A percentile compares a stretch with the other conserved stretches of the same genome.
phyloP scores from a whole-genome alignment of 1,140 invertebrate species.

The Proctacanthus coquilletti region DNA sequence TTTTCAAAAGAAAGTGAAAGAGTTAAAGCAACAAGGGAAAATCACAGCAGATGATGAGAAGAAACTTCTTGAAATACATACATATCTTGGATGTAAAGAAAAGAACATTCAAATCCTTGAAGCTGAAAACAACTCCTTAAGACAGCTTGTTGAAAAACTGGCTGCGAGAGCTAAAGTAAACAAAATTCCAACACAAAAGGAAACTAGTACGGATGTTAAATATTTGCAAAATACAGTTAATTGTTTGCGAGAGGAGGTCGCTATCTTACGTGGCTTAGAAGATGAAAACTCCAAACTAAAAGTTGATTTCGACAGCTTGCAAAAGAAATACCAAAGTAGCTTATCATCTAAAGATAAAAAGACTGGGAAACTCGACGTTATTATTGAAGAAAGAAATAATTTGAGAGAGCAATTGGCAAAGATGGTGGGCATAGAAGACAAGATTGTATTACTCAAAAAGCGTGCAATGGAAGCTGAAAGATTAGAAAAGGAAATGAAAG shows the following conservation, averaged over 20 bases:
- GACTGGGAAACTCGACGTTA: neutral
- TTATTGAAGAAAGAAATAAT: neutral
- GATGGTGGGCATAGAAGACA: neutral
- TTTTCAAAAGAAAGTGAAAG: neutral
- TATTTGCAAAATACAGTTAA: neutral
- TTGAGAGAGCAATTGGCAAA: neutral
- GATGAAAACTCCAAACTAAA: neutral
- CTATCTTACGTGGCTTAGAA: neutral
- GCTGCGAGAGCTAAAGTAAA: neutral
- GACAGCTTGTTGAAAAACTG: neutral
- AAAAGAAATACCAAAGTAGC: neutral
- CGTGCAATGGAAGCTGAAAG: neutral
- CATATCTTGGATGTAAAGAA: neutral
- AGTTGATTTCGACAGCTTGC: neutral
- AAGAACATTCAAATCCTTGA: neutral
- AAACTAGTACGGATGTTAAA: neutral
- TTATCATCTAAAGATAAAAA: neutral
- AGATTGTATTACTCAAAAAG: neutral
- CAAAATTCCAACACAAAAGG: neutral
- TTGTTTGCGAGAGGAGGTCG: neutral
- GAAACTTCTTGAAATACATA: neutral
- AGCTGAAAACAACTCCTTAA: neutral
- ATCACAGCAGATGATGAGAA: neutral
- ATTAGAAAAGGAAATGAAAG: neutral
- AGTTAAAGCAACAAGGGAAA: neutral